Base-by-base conservation (phyloP, 2,888 invertebrate genomes). In the Herminia tarsipennalis region DNA sequence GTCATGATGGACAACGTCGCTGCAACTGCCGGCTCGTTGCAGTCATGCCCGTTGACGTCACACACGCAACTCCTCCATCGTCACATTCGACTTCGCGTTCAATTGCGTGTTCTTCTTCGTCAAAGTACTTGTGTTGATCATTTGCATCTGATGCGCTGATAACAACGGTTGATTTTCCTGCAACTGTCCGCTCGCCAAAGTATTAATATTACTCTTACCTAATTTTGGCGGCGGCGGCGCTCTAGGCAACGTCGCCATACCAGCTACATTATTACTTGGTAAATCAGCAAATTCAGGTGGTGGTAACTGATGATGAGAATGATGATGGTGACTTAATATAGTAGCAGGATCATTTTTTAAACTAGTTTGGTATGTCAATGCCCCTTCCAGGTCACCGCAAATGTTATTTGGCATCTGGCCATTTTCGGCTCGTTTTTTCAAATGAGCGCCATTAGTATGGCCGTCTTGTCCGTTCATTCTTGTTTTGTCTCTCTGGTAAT, bases 361-460 rank as follows among this genome's bases (percentile, higher is more conserved):
- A 72, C 92, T 92, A 1, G 92, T 91, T 61, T 92, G 91, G 62
- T 88, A 92, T 17, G 86, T 81, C 28, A 92, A 52, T 8, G 92
- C 85, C 8, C 93, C 91, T 81, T 96, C 96, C 44, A 96, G 81
- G 66, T 96, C 96, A n/a, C 96, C 96, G 77, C 96, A 96, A 56
- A 96, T 96, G 70, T 95, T 96, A 75, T 96, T 96, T 4, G 96
- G 96, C 95, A 96, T 96, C 78, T 96, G 96, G 0, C 96, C 96
- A 68, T 96, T 96, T 75, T 96, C 96, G 54, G 94, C 95, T 22
- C 96, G 92, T 70, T 96, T 94, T 76, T 96, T 94, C 37, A 93
- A 86, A 70, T 92, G 92, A 1, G 88, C 80, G 0, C 92, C 89
- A 44, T 91, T 94, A 5, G 90, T 79, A 45, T 92, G 92, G 13